These are phyloP conservation scores for Apamea anceps DNA, from an alignment of 2,888 invertebrate species.

Conservation along the genomic window DNA sequence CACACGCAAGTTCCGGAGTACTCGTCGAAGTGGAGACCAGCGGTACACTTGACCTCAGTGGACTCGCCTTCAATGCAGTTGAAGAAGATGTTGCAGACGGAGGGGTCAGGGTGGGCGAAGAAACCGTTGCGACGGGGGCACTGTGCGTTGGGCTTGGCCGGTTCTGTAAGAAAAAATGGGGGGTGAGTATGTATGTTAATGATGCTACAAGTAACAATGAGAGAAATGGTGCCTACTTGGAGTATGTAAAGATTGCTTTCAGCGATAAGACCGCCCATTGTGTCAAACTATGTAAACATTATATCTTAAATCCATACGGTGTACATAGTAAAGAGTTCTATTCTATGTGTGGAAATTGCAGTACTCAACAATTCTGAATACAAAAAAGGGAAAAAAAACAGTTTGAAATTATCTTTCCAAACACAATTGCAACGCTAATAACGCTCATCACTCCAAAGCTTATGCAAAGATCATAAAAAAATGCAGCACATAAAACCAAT, in stretches of 20 bases:
- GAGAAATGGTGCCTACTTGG: not conserved
- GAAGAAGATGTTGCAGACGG: slow-evolving; percentile 96
- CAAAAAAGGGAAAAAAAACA: not conserved
- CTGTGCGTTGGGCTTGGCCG: slow-evolving; percentile 92
- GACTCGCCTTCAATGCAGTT: slow-evolving; percentile 97
- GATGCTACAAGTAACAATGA: not conserved
- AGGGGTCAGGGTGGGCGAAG: slow-evolving; percentile 96
- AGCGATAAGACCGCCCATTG: not conserved
- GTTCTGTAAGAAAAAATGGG: slow-evolving; percentile 89
- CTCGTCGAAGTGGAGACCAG: slow-evolving; percentile 97
- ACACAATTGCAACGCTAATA: slow-evolving; percentile 5
- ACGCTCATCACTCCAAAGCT: slow-evolving; percentile 2
- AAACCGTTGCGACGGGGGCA: slow-evolving; percentile 97
- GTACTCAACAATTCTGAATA: not conserved
- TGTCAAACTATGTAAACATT: not conserved
- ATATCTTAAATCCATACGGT: not conserved
- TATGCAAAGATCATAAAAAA: slow-evolving; percentile 25
- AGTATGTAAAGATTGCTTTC: not conserved
- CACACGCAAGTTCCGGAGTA: slow-evolving; percentile 97
- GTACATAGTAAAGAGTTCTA: not conserved
- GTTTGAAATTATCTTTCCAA: slow-evolving; percentile 1
- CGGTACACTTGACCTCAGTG: slow-evolving; percentile 95
- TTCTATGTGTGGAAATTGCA: not conserved
- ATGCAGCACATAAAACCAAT: slow-evolving; percentile 3
- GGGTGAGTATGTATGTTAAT: not conserved